Evolutionary conservation across 2,113 vertebrate genomes (phyloP).

Genomic region (Nothobranchius kuhntae): DNA sequence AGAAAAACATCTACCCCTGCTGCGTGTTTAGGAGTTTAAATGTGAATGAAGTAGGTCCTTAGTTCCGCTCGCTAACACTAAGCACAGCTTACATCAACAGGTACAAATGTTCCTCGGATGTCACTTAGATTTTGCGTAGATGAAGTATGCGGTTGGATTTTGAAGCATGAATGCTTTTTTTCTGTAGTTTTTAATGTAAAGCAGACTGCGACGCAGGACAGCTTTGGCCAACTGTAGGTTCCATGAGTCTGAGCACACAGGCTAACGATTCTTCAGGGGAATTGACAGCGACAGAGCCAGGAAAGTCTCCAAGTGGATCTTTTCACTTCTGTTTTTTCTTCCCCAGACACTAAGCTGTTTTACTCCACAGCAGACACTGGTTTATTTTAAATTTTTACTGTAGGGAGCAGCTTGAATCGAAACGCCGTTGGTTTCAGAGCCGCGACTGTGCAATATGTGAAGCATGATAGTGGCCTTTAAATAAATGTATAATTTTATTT

Average conservation of each 20-base stretch:
- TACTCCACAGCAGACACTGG: slow-evolving; percentile 61
- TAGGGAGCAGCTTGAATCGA: slow-evolving; percentile 56
- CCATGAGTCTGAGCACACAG: slow-evolving; percentile 72
- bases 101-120: slow-evolving; percentile 73
- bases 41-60: slow-evolving; percentile 65
- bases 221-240: slow-evolving; percentile 70
- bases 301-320: slow-evolving; percentile 83
- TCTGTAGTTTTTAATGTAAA: slow-evolving; percentile 73
- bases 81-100: slow-evolving; percentile 67
- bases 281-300: slow-evolving; percentile 80
- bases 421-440: slow-evolving; percentile 44
- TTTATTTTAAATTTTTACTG: slow-evolving; percentile 70
- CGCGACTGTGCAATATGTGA: slow-evolving; percentile 64
- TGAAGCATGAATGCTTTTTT: slow-evolving; percentile 63
- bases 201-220: slow-evolving; percentile 70
- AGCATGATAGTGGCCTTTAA: slow-evolving; percentile 35
- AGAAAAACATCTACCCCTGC: slow-evolving; percentile 67
- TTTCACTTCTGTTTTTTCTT: slow-evolving; percentile 75
- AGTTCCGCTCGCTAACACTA: slow-evolving; percentile 48
- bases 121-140: slow-evolving; percentile 74
- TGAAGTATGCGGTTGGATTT: slow-evolving; percentile 74
- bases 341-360: slow-evolving; percentile 77
- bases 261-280: slow-evolving; percentile 72
- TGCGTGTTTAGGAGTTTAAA: slow-evolving; percentile 65
- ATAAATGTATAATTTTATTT: neutral